Percentiles rank a stretch among this genome's conserved stretches.
Evolutionary conservation across 2,888 invertebrate genomes (phyloP).

Genomic region (Aricia artaxerxes): DNA sequence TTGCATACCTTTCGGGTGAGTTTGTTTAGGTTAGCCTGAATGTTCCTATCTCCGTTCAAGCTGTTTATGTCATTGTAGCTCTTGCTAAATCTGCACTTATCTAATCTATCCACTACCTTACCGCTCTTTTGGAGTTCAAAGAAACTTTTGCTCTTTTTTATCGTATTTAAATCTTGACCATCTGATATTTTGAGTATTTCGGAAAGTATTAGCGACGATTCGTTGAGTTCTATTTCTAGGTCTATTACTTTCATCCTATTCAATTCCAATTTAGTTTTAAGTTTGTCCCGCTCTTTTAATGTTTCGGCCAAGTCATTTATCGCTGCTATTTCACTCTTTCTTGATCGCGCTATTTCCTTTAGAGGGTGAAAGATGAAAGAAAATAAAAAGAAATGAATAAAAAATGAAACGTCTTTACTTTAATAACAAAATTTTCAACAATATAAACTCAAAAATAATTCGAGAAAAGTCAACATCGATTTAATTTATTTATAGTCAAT

Average conservation of each 20-base stretch:
- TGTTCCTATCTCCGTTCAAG: slow-evolving; percentile 52
- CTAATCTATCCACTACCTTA: slow-evolving; percentile 81
- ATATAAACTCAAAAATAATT: slow-evolving; percentile 68
- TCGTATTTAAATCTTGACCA: slow-evolving; percentile 58
- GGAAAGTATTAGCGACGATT: slow-evolving; percentile 75
- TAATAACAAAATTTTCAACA: slow-evolving; percentile 68
- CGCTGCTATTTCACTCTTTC: slow-evolving; percentile 64
- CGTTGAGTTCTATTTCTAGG: slow-evolving; percentile 76
- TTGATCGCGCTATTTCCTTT: slow-evolving; percentile 68
- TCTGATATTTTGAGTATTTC: slow-evolving; percentile 74
- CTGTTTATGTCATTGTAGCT: slow-evolving; percentile 64
- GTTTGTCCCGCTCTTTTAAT: slow-evolving; percentile 59
- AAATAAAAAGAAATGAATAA: slow-evolving; percentile 55
- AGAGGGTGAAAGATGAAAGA: slow-evolving; percentile 63
- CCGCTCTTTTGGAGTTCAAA: slow-evolving; percentile 79
- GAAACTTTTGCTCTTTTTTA: slow-evolving; percentile 71
- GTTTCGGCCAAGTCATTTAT: slow-evolving; percentile 62
- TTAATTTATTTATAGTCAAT: slow-evolving; percentile 57
- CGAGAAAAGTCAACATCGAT: slow-evolving; percentile 66
- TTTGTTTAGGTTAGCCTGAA: slow-evolving; percentile 57
- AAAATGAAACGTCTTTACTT: slow-evolving; percentile 60
- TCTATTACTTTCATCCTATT: slow-evolving; percentile 72
- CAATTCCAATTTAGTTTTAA: slow-evolving; percentile 66
- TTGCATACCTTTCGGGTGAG: slow-evolving; percentile 67
- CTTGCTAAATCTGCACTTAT: slow-evolving; percentile 73